phyloP scores from a whole-genome alignment of 2,888 invertebrate genomes.

The Halictus ligatus region DNA sequence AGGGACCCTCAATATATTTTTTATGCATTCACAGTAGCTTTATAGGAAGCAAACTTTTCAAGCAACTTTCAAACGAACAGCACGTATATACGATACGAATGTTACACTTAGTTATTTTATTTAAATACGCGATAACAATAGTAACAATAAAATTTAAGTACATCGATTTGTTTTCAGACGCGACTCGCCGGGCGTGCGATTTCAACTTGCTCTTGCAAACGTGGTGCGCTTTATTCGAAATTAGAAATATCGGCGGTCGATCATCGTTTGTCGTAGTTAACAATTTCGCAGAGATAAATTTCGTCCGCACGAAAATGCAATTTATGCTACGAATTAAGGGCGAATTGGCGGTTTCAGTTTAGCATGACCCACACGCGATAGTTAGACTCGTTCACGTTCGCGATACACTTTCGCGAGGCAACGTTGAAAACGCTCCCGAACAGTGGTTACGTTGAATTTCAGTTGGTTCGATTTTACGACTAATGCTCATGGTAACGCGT shows the following conservation, averaged over 20 bases:
- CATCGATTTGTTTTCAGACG: constrained; percentile 27
- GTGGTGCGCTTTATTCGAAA: neutral
- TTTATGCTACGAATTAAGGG: neutral
- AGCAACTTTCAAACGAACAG: constrained; percentile 50
- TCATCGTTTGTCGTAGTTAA: neutral
- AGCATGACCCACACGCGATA: neutral
- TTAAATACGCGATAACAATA: constrained; percentile 57
- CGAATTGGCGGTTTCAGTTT: neutral
- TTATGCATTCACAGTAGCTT: constrained; percentile 37
- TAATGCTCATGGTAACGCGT: constrained; percentile 39
- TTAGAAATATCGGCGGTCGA: neutral
- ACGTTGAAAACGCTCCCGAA: neutral
- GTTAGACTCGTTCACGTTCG: constrained; percentile 7
- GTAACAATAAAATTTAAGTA: constrained; percentile 67
- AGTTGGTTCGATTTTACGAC: constrained; percentile 9
- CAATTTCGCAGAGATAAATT: neutral
- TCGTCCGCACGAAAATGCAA: neutral
- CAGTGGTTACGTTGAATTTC: constrained; percentile 18
- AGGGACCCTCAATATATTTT: neutral
- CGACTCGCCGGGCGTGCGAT: neutral
- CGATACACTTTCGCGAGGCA: constrained; percentile 4
- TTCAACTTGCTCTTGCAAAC: neutral
- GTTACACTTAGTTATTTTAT: constrained; percentile 46
- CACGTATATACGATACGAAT: constrained; percentile 36
- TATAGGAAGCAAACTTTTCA: constrained; percentile 47